Evolutionary conservation across 2,888 invertebrate species (phyloP), one percentile per base, ranked within the genome.

Genomic region (Lepetodrilus schrolli): DNA sequence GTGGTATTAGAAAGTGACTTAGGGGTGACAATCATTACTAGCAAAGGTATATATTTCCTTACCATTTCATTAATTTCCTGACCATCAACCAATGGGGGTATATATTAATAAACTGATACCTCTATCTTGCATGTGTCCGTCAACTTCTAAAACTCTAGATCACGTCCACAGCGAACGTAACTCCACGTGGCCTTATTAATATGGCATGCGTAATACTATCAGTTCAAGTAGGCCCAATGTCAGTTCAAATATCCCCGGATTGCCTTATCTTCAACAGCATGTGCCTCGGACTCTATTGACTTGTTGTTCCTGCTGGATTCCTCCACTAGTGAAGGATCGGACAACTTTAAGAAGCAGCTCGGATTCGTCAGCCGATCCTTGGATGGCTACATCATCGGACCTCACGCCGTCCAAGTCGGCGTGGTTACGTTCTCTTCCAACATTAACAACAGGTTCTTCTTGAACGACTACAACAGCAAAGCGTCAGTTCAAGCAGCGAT

Each of bases 311-410:
- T 83, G 8, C 58, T 83, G 66, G 83, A 83, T 36, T 73, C 82
- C 13, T 84, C 84, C 4, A 71, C 76, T 3, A 85, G 84, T 65
- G 84, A 85, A 51, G 84, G 84, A 13, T 30, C 74, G 0, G 79
- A 75, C 5, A 83, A 87, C 78, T 87, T 85, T 74, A 79, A 81
- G 37, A 83, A 83, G 37, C 83, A 85, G 74, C 74, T 84, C 1
- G 74, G 79, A n/a, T 87, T 87, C 66, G 80, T 83, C 23, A 76
- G 78, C 20, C 74, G 82, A 49, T 82, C 85, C 72, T 79, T 84
- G 2, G 79, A 78, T 38, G 77, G 79, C 58, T 86, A 83, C 72
- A 80, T 81, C 36, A 77, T 86, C 43, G 83, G 83, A 8, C 78
- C 78, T n/a, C 76, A 79, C n/a, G 78, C 78, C 72, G 80, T 84